These are phyloP conservation scores for Agrotis ipsilon DNA, from an alignment of 2,888 invertebrate genomes.

Conservation along the genomic window DNA sequence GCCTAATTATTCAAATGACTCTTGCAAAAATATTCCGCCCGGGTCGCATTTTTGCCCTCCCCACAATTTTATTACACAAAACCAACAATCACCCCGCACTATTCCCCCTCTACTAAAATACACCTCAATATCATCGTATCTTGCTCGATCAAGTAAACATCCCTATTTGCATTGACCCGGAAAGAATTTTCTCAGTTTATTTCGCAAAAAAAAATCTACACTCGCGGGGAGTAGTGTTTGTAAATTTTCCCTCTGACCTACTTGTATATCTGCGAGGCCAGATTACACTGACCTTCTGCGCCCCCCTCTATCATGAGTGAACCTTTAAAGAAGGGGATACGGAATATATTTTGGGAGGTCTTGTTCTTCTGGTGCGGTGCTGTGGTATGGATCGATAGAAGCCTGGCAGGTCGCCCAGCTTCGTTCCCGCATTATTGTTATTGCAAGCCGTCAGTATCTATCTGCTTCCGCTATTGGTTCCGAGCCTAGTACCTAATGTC, in stretches of 20 bases:
- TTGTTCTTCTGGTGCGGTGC: conserved; percentile 78
- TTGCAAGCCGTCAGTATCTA: conserved; percentile 88
- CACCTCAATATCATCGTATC: conserved; percentile 69
- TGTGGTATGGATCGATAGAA: conserved; percentile 86
- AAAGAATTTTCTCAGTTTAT: conserved; percentile 84
- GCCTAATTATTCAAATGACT: conserved; percentile 43
- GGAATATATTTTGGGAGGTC: conserved; percentile 82
- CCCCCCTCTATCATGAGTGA: conserved; percentile 70
- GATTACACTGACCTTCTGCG: conserved; percentile 75
- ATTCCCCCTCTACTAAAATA: conserved; percentile 63
- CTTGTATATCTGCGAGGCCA: conserved; percentile 86
- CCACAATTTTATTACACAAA: conserved; percentile 50
- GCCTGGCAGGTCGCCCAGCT: conserved; percentile 90
- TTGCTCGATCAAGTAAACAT: conserved; percentile 79
- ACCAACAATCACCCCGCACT: conserved; percentile 53
- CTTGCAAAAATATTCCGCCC: conserved; percentile 21
- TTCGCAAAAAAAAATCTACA: conserved; percentile 85
- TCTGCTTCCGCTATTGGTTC: conserved; percentile 86
- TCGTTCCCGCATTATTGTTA: conserved; percentile 90
- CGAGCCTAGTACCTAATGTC: conserved; percentile 83
- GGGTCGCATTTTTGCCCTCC: conserved; percentile 28
- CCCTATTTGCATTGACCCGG: conserved; percentile 87
- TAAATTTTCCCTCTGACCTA: conserved; percentile 91
- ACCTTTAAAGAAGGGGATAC: conserved; percentile 74
- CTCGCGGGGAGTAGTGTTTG: conserved; percentile 86